phyloP scores from a whole-genome alignment of 2,113 vertebrate species.

The Lampris incognitus region DNA sequence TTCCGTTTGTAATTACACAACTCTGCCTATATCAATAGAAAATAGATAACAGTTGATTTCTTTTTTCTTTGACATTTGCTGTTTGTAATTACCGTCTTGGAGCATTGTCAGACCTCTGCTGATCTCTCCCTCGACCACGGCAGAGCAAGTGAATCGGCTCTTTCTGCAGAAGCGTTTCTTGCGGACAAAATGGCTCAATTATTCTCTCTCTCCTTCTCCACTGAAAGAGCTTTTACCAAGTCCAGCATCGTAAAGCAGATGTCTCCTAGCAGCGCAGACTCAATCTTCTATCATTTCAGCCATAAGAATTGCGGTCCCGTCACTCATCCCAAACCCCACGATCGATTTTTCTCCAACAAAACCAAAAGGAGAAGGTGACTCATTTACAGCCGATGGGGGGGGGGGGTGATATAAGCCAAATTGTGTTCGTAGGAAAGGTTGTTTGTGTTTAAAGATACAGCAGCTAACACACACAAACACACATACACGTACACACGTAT shows the following conservation, averaged over 20 bases:
- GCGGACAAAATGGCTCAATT: constrained; percentile 31
- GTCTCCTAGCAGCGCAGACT: constrained; percentile 67
- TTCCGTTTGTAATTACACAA: too few relatives aligned
- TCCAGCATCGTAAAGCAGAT: constrained; percentile 1
- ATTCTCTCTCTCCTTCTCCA: background rate
- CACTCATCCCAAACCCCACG: background rate
- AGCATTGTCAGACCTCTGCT: background rate
- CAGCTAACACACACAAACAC: constrained; percentile 7
- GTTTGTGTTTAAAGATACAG: background rate
- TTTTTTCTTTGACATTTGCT: too few relatives aligned
- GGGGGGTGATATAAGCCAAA: too few relatives aligned
- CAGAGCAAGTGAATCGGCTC: background rate
- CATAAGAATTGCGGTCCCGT: constrained; percentile 1
- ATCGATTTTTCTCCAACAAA: constrained; percentile 13
- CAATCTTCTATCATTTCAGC: constrained; percentile 18
- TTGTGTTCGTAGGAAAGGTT: background rate
- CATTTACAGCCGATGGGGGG: background rate
- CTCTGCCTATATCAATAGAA: too few relatives aligned
- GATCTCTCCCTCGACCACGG: background rate
- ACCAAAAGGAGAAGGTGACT: background rate
- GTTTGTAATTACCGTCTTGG: background rate
- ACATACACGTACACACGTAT: constrained; percentile 9
- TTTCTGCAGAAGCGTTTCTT: background rate
- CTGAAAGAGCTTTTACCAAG: background rate
- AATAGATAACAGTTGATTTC: too few relatives aligned